Evolutionary conservation across 2,888 invertebrate species (phyloP).

Genomic region (Pristionchus exspectatus): DNA sequence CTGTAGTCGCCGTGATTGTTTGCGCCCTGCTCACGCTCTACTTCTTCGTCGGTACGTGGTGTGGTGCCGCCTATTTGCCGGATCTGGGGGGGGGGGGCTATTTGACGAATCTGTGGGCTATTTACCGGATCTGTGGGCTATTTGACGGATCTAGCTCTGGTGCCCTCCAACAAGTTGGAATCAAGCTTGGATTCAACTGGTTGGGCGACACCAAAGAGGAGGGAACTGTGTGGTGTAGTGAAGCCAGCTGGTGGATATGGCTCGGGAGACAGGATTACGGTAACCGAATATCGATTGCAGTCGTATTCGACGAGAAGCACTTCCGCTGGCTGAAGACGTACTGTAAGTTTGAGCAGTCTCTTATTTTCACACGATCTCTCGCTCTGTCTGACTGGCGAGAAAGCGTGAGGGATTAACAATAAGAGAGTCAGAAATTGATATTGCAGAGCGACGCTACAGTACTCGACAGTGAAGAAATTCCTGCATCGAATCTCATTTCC

Average conservation of each 20-base stretch:
- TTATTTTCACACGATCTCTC: not conserved
- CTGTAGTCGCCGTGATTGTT: not conserved
- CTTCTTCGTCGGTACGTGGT: not conserved
- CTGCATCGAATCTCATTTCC: not conserved
- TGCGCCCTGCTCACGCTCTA: not conserved
- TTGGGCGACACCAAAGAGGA: no score
- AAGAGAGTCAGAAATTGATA: not conserved
- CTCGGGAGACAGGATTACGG: not conserved
- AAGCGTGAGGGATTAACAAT: not conserved
- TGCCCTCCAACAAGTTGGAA: no score
- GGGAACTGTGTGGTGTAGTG: not conserved
- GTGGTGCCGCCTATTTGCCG: not conserved
- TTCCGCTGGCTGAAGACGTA: not conserved
- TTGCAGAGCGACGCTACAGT: slow-evolving; percentile 7
- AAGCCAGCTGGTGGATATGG: not conserved
- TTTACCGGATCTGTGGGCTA: no score
- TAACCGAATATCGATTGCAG: not conserved
- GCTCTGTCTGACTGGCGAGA: not conserved
- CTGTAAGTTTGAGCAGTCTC: not conserved
- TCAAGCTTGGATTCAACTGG: no score
- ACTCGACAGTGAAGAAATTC: not conserved
- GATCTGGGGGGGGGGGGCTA: no score
- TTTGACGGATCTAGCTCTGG: no score
- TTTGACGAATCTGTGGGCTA: not conserved
- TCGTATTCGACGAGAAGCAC: not conserved